phyloP scores from a whole-genome alignment of 2,888 invertebrate species.

The Xanthia icteritia region DNA sequence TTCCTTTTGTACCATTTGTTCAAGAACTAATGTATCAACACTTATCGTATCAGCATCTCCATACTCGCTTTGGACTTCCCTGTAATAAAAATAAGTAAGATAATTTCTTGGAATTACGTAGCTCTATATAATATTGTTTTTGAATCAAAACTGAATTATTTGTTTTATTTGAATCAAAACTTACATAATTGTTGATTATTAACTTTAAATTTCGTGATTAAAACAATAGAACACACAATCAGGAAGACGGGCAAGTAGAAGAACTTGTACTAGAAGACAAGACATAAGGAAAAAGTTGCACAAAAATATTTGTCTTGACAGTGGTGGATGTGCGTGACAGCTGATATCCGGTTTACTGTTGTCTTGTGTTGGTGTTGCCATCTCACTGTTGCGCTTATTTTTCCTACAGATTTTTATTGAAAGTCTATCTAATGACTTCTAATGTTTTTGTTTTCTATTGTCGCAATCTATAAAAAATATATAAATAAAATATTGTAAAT shows the following conservation, averaged over 20 bases:
- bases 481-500: too few species aligned
- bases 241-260: not conserved
- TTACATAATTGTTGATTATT: slow-evolving; percentile 33
- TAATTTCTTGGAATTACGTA: slow-evolving; percentile 17
- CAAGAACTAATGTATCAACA: slow-evolving; percentile 83
- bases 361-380: not conserved
- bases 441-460: not conserved
- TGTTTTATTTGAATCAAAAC: slow-evolving; percentile 12
- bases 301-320: slow-evolving; percentile 29
- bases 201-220: slow-evolving; percentile 6
- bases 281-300: slow-evolving; percentile 33
- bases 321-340: not conserved
- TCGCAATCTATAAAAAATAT: too few species aligned
- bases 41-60: slow-evolving; percentile 83
- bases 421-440: not conserved
- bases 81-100: slow-evolving; percentile 68
- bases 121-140: not conserved
- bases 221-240: slow-evolving; percentile 28
- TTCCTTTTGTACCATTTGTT: slow-evolving; percentile 80
- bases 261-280: not conserved
- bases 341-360: slow-evolving; percentile 2
- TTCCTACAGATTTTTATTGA: not conserved
- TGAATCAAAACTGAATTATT: slow-evolving; percentile 15
- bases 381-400: not conserved
- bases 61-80: slow-evolving; percentile 77